Conservation (phyloP, 2,797 vertebrate genomes). For the Sebastes iracundus region DNA sequence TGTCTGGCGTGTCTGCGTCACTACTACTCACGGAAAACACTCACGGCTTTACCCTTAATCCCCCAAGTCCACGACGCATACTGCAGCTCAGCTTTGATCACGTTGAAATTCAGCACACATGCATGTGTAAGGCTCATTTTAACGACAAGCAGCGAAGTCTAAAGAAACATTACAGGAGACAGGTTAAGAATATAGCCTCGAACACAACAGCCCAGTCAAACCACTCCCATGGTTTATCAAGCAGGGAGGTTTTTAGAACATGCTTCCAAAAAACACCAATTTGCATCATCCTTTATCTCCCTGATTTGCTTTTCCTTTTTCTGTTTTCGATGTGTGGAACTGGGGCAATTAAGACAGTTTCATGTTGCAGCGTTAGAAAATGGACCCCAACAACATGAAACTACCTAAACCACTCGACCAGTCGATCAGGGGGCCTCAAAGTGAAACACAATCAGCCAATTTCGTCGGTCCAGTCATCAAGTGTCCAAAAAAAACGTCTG, state of each 20-base stretch:
- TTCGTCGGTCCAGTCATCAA: slow-evolving; percentile 48
- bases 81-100: slow-evolving; percentile 51
- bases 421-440: slow-evolving; percentile 79
- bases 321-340: slow-evolving; percentile 76
- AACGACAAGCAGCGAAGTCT: background rate
- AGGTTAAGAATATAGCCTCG: slow-evolving; percentile 18
- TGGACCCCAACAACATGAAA: slow-evolving; percentile 99
- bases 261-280: slow-evolving; percentile 26
- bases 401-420: slow-evolving; percentile 99
- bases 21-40: slow-evolving; percentile 66
- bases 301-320: slow-evolving; percentile 24
- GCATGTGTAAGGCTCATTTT: background rate
- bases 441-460: slow-evolving; percentile 54
- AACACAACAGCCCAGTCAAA: slow-evolving; percentile 26
- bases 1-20: slow-evolving; percentile 84
- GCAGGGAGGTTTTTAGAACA: slow-evolving; percentile 2
- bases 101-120: slow-evolving; percentile 40
- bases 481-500: slow-evolving; percentile 30
- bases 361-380: slow-evolving; percentile 95
- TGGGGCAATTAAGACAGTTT: slow-evolving; percentile 98
- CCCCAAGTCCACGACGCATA: slow-evolving; percentile 50
- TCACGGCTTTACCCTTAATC: slow-evolving; percentile 57
- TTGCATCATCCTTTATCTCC: slow-evolving; percentile 8
- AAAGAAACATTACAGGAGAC: slow-evolving; percentile 22
- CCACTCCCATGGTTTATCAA: slow-evolving; percentile 20